Evolutionary conservation across 2,888 invertebrate genomes (phyloP), one percentile per base, ranked within the genome.

Genomic region (Cheilosia impressa): DNA sequence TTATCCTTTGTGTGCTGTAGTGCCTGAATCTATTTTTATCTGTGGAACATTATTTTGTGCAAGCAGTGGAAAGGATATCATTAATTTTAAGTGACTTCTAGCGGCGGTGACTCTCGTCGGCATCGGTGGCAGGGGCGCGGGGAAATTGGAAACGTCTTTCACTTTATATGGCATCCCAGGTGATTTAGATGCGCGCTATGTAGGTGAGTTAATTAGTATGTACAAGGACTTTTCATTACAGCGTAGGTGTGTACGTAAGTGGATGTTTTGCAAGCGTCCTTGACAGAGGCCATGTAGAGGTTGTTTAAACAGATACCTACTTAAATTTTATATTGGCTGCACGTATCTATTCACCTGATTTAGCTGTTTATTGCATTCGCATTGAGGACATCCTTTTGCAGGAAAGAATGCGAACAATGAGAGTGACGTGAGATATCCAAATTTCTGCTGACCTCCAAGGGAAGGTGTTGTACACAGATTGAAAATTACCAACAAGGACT

Each of bases 121-220:
- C 57, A 31, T 9, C 43, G 38, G 9, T 50, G 50, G 7, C 22
- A 45, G 38, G n/a, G 17, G 10, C 22, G 38, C 34, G 58, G 62
- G 72, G 62, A 78, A 78, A 78, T 69, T 63, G 17, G 45, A 63
- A 68, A 69, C 73, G 31, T 50, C 27, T 27, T 47, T 22, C 13
- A 41, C 19, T 41, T 41, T 47, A 22, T 50, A 63, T 68, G 68
- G 27, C 50, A 50, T 78, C 57, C 27, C 50, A n/a, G 60, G 69
- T 69, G 69, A 84, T 69, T 83, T 79, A 73, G 63, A 78, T 84
- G 83, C 79, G 15, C 38, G 63, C 17, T 43, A 69, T 79, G 83
- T 84, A 79, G 83, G 83, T 84, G 73, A 84, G 83, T 84, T 75
- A 84, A 84, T 79, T 79, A 73, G 72, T 73, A 10, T 58, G 10